Conservation (phyloP, 2,113 vertebrate species). For the Ia io region DNA sequence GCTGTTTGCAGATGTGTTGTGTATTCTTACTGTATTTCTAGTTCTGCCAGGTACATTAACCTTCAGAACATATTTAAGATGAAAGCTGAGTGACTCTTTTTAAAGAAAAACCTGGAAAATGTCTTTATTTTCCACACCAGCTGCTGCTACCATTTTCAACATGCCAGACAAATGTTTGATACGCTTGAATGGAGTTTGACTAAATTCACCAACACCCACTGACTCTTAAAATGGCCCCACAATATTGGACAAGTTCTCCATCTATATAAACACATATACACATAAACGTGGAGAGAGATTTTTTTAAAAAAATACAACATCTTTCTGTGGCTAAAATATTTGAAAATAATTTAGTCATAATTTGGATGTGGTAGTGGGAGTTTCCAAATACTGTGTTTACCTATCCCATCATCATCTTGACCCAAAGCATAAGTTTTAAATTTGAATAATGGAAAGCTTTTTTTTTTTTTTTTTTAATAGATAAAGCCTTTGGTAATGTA, state of each 20-base stretch:
- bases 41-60: background rate
- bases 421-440: background rate
- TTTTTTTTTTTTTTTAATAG: background rate
- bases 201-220: conserved; percentile 38
- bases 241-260: background rate
- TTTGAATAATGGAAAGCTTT: background rate
- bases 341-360: conserved; percentile 8
- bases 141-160: conserved; percentile 59
- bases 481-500: background rate
- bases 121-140: conserved; percentile 56
- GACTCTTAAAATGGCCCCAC: background rate
- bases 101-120: conserved; percentile 18
- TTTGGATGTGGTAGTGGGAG: background rate
- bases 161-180: conserved; percentile 28
- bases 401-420: background rate
- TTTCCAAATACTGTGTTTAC: background rate
- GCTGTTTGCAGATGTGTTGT: background rate
- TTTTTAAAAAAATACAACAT: no score
- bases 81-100: conserved; percentile 20
- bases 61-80: conserved; percentile 51
- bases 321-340: conserved; percentile 10
- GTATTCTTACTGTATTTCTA: conserved; percentile 34
- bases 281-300: background rate
- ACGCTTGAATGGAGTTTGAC: background rate
- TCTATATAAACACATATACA: background rate